Percentiles rank a stretch among this genome's conserved stretches.
phyloP scores from a whole-genome alignment of 2,113 vertebrate species.

The Xenotilapia caudafasciata region DNA sequence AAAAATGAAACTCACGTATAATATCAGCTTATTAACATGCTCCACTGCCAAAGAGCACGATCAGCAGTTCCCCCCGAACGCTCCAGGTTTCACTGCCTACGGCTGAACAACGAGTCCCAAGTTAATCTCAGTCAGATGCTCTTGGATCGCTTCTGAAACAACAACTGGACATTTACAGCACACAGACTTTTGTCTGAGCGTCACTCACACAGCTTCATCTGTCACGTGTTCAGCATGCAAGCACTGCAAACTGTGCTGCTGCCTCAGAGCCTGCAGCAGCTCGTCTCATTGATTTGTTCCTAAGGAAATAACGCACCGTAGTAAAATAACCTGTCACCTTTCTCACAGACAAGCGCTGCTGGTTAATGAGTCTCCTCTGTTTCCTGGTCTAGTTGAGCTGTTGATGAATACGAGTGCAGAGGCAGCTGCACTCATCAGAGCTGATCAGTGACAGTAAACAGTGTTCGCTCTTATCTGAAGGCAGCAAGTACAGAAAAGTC shows the following conservation, averaged over 20 bases:
- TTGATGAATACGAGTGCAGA: neutral
- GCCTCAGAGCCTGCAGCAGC: neutral
- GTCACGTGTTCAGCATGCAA: neutral
- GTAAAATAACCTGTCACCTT: neutral
- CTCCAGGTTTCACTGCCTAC: neutral
- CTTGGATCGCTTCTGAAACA: neutral
- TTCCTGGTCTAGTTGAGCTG: neutral
- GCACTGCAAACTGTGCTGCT: neutral
- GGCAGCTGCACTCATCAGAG: neutral
- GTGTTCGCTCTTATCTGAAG: neutral
- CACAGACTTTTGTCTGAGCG: neutral
- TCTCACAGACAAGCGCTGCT: neutral
- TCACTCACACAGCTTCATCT: neutral
- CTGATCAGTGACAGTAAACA: neutral
- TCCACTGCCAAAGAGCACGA: neutral
- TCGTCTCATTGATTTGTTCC: neutral
- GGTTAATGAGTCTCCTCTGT: neutral
- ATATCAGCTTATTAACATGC: neutral
- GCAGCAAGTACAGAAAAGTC: neutral
- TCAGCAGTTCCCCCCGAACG: neutral
- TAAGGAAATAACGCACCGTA: neutral
- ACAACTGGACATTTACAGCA: neutral
- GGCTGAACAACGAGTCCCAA: fast-evolving
- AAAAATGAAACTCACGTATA: neutral
- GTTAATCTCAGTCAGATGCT: neutral